Percentiles rank a stretch among this genome's conserved stretches.
Evolutionary conservation across 2,888 invertebrate genomes (phyloP).

Genomic region (Lasioglossum leucozonium): DNA sequence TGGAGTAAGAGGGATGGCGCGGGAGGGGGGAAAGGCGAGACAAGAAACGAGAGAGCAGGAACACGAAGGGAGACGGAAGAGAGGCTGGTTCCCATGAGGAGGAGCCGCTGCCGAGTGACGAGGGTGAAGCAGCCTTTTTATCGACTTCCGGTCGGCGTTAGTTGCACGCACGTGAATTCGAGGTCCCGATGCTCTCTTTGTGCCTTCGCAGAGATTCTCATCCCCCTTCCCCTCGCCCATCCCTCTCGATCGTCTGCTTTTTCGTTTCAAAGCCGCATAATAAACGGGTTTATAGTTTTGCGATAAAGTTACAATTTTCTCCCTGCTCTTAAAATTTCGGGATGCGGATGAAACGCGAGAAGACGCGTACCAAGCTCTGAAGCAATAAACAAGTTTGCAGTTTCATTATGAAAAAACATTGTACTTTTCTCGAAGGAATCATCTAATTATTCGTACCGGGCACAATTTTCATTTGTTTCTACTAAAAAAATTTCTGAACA

Average conservation of each 20-base stretch:
- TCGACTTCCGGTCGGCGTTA: slow-evolving; percentile 84
- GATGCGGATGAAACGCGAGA: background rate
- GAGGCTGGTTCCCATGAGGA: slow-evolving; percentile 83
- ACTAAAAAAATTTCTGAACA: no score
- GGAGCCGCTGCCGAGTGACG: slow-evolving; percentile 83
- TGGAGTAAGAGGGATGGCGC: background rate
- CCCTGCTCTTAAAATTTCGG: background rate
- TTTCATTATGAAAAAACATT: no score
- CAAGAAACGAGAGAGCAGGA: slow-evolving; percentile 49
- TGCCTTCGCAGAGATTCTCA: slow-evolving; percentile 80
- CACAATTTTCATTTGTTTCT: no score
- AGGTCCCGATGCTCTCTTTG: slow-evolving; percentile 79
- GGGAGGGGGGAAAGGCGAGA: slow-evolving; percentile 11
- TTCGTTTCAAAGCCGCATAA: background rate
- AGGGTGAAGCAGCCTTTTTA: slow-evolving; percentile 84
- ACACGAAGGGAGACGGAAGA: slow-evolving; percentile 66
- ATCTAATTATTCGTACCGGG: no score
- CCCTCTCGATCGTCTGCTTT: background rate
- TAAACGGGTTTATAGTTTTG: background rate
- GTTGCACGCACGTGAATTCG: slow-evolving; percentile 83
- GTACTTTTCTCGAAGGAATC: no score
- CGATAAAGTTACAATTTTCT: background rate
- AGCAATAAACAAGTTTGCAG: background rate
- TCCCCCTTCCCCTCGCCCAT: slow-evolving; percentile 26
- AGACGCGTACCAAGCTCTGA: background rate